A percentile compares a stretch with the other conserved stretches of the same genome.
These are phyloP conservation scores for Sebastes itinus DNA, from an alignment of 2,797 vertebrate genomes.

Conservation along the genomic window DNA sequence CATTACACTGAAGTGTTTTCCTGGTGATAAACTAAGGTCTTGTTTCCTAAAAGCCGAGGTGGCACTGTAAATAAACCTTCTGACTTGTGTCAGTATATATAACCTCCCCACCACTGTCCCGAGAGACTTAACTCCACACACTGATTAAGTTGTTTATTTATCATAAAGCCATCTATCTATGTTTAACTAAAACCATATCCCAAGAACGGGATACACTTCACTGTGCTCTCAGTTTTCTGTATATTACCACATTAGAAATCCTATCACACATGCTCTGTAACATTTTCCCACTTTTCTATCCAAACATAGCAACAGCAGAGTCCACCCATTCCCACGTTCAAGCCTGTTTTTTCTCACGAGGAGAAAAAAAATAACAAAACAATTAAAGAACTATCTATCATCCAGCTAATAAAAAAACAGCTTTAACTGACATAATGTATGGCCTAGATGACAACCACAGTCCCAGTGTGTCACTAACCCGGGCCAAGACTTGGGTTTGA, in stretches of 20 bases:
- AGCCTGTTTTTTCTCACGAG: constrained; percentile 46
- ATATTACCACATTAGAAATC: constrained; percentile 25
- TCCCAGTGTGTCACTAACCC: constrained; percentile 65
- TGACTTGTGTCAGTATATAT: background rate
- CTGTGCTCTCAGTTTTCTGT: constrained; percentile 35
- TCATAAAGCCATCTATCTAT: constrained; percentile 7
- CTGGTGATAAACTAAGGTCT: background rate
- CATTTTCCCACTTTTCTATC: constrained; percentile 17
- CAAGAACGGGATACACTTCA: constrained; percentile 20
- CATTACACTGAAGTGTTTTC: background rate
- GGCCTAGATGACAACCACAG: constrained; percentile 73
- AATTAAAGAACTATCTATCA: constrained; percentile 77
- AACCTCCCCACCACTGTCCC: background rate
- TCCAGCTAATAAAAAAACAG: constrained; percentile 75
- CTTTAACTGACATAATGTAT: constrained; percentile 77
- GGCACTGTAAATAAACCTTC: constrained; percentile 7
- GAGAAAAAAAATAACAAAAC: constrained; percentile 62
- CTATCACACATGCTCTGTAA: constrained; percentile 19
- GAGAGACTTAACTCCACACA: constrained; percentile 9
- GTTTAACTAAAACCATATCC: constrained; percentile 16
- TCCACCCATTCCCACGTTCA: constrained; percentile 64
- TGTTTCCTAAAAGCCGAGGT: background rate
- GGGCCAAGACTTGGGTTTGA: constrained; percentile 62
- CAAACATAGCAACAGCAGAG: constrained; percentile 44
- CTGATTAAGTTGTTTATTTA: constrained; percentile 37